Evolutionary conservation across 1,140 invertebrate species (phyloP).

Genomic region (Aporrectodea caliginosa): DNA sequence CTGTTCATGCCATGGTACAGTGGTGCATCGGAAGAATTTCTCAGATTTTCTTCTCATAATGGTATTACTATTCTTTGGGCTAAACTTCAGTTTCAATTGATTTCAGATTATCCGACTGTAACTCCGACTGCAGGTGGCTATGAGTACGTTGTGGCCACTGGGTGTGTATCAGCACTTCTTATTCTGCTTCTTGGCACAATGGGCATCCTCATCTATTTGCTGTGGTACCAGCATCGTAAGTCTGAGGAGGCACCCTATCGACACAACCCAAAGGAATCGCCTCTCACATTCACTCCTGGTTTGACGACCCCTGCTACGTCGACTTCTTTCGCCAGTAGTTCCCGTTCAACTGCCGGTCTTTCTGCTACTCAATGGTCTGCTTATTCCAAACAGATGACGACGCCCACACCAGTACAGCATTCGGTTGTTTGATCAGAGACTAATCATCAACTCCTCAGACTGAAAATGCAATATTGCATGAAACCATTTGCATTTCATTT

Average conservation of each 20-base stretch:
- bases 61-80: neutral
- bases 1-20: too few species aligned
- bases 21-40: too few species aligned
- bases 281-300: neutral
- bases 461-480: too few species aligned
- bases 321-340: neutral
- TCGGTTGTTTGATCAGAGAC: neutral
- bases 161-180: constrained; percentile 23
- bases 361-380: neutral
- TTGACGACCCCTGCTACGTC: neutral
- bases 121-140: constrained; percentile 31
- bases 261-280: constrained; percentile 8
- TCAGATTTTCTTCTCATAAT: neutral
- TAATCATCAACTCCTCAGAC: too few species aligned
- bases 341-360: neutral
- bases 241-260: constrained; percentile 7
- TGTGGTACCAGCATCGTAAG: constrained; percentile 18
- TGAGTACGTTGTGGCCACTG: constrained; percentile 33
- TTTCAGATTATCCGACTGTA: constrained; percentile 28
- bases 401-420: neutral
- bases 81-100: neutral
- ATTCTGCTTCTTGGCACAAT: constrained; percentile 27
- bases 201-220: constrained; percentile 22
- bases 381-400: neutral
- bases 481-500: too few species aligned